phyloP scores from a whole-genome alignment of 2,888 invertebrate genomes.

The Notocelia uddmanniana region DNA sequence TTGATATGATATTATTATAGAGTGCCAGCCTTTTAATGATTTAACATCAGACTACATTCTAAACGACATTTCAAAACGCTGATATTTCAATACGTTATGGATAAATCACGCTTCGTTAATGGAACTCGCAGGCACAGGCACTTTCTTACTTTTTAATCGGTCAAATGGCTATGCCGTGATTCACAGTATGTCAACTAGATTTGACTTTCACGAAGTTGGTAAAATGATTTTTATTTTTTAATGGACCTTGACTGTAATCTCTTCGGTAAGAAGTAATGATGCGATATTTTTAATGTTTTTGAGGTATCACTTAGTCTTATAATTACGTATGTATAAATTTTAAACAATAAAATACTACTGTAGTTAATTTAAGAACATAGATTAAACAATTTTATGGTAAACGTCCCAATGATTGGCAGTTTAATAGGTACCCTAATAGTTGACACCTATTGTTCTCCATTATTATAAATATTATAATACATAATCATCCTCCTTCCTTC shows the following conservation, averaged over 20 bases:
- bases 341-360: no score
- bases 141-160: conserved; percentile 50
- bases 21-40: conserved; percentile 18
- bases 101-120: conserved; percentile 62
- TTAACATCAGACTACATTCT: conserved; percentile 48
- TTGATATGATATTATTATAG: background rate
- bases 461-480: no score
- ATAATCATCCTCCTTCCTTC: no score
- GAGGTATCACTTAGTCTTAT: background rate
- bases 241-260: conserved; percentile 29
- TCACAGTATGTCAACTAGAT: conserved; percentile 47
- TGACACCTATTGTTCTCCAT: no score
- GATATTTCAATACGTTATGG: conserved; percentile 57
- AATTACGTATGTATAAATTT: no score
- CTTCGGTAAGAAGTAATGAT: conserved; percentile 8
- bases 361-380: no score
- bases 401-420: no score
- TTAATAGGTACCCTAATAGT: no score
- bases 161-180: conserved; percentile 49
- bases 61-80: conserved; percentile 58
- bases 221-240: conserved; percentile 37
- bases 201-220: conserved; percentile 42
- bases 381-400: no score
- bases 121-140: conserved; percentile 57
- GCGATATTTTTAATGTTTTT: background rate